Percentiles rank a stretch among this genome's conserved stretches.
These are phyloP conservation scores for Ptilodon capucinus DNA, from an alignment of 2,888 invertebrate genomes.

Conservation along the genomic window DNA sequence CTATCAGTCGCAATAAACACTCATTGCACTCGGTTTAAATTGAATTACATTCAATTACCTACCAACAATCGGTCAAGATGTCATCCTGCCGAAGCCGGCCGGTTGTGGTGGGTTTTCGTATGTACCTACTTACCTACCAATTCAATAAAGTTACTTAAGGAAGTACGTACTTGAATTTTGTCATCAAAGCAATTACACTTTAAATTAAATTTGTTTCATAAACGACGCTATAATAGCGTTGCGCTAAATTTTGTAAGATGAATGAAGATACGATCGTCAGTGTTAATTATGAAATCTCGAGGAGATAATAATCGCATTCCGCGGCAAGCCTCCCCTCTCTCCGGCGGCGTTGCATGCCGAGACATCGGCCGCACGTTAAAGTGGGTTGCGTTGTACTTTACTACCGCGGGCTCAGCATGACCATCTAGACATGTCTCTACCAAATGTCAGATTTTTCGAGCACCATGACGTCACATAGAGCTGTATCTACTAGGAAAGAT, in stretches of 20 bases:
- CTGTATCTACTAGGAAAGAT: too few species aligned
- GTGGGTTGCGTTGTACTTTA: conserved; percentile 45
- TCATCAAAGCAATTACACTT: conserved; percentile 14
- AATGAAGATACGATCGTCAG: conserved; percentile 43
- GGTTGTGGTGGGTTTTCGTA: conserved; percentile 23
- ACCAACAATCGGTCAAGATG: conserved; percentile 59
- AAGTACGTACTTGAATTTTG: not conserved
- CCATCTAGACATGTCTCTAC: too few species aligned
- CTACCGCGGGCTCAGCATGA: too few species aligned
- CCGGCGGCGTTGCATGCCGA: conserved; percentile 46
- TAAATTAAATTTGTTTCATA: conserved; percentile 32
- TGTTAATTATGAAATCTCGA: conserved; percentile 59
- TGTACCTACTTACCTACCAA: conserved; percentile 22
- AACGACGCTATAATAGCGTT: conserved; percentile 26
- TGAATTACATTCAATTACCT: conserved; percentile 65
- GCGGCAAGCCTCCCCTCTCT: conserved; percentile 58
- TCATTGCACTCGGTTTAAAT: conserved; percentile 53
- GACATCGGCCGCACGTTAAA: conserved; percentile 39
- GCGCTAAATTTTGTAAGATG: conserved; percentile 44
- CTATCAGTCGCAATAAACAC: conserved; percentile 48
- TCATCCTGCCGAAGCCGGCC: conserved; percentile 38
- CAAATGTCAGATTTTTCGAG: too few species aligned
- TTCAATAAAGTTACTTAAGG: too few species aligned
- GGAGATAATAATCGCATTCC: conserved; percentile 69
- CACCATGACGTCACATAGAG: too few species aligned